Evolutionary conservation across 2,113 vertebrate species (phyloP).

Genomic region (Mixornis gularis): DNA sequence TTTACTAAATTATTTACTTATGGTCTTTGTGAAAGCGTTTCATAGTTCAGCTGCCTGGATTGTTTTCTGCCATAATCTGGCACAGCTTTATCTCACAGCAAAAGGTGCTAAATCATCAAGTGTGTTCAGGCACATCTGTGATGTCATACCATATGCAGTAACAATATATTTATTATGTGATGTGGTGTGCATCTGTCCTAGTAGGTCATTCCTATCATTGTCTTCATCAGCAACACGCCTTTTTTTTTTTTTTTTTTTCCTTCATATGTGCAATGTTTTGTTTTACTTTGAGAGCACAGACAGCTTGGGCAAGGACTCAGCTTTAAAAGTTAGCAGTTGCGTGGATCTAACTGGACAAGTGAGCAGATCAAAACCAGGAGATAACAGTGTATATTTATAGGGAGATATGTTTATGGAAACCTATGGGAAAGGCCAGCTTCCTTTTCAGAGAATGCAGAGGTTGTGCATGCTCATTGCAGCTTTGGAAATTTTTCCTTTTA

Average conservation of each 20-base stretch:
- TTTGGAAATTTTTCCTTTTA: background rate
- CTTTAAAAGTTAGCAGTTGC: constrained; percentile 11
- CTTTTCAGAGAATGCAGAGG: background rate
- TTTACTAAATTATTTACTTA: constrained; percentile 15
- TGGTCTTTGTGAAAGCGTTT: background rate
- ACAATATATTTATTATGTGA: constrained; percentile 6
- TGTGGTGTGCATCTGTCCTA: constrained; percentile 11
- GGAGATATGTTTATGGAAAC: background rate
- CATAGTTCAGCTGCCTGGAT: background rate
- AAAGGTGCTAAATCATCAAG: constrained; percentile 37
- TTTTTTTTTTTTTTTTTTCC: background rate
- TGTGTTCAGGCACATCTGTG: background rate
- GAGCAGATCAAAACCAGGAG: constrained; percentile 5
- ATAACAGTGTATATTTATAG: background rate
- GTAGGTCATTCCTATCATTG: background rate
- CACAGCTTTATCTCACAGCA: constrained; percentile 16
- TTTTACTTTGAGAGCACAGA: background rate
- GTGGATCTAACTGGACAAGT: background rate
- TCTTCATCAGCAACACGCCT: background rate
- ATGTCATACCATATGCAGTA: background rate
- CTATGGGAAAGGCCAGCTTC: background rate
- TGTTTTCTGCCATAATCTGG: background rate
- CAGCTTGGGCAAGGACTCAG: background rate
- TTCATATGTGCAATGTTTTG: background rate
- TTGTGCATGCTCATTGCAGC: background rate